Conservation (phyloP, 1,140 invertebrate species). For the Pseudobourletiella spinata region DNA sequence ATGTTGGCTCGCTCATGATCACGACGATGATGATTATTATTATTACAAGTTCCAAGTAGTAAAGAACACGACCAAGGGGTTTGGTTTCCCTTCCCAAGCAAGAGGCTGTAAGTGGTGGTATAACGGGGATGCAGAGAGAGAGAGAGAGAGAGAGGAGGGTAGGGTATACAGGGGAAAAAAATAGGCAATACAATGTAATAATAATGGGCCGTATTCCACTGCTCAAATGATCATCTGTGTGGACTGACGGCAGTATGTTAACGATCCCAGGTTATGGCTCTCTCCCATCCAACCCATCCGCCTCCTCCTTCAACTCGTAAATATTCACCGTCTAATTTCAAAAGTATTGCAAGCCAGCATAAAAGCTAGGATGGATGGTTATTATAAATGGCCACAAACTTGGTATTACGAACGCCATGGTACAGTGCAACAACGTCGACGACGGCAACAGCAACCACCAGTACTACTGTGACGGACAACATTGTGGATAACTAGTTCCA, state of each 20-base stretch:
- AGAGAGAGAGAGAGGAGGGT: background rate
- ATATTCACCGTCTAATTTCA: conserved; percentile 26
- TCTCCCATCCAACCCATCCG: background rate
- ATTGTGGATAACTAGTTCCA: background rate
- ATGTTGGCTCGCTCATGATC: no score
- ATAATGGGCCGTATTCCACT: conserved; percentile 11
- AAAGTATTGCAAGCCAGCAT: conserved; percentile 19
- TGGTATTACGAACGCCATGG: no score
- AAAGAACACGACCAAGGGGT: no score
- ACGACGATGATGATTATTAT: no score
- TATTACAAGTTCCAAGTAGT: background rate
- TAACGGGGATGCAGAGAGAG: no score
- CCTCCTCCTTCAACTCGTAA: conserved; percentile 17
- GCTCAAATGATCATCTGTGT: background rate
- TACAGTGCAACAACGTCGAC: no score
- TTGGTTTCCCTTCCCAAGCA: no score
- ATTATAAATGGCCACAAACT: background rate
- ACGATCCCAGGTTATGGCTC: background rate
- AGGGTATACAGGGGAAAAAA: conserved; percentile 3
- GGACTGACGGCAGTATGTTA: background rate
- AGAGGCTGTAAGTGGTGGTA: no score
- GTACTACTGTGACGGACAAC: background rate
- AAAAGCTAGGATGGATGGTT: conserved; percentile 9
- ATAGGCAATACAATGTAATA: conserved; percentile 15
- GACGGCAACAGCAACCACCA: no score